Evolutionary conservation across 1,140 invertebrate genomes (phyloP).

Genomic region (Microplitis demolitor): DNA sequence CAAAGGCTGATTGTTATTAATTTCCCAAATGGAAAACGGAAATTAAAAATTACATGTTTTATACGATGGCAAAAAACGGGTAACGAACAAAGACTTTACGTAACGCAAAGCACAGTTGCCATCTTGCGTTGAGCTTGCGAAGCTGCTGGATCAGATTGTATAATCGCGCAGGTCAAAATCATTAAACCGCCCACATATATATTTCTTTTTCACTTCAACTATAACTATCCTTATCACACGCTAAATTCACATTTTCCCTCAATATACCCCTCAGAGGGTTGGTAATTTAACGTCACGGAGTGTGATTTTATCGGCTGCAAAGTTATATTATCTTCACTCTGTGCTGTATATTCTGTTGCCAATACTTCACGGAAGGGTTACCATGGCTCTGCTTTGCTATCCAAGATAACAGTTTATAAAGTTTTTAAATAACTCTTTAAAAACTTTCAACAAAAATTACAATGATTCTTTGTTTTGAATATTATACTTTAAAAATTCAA

Average conservation of each 20-base stretch:
- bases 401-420: neutral
- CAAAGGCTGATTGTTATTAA: no score
- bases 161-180: slow-evolving; percentile 34
- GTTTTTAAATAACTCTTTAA: neutral
- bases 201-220: neutral
- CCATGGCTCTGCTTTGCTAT: slow-evolving; percentile 42
- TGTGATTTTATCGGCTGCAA: slow-evolving; percentile 56
- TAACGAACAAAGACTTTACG: neutral
- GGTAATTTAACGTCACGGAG: slow-evolving; percentile 36
- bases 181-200: slow-evolving; percentile 26
- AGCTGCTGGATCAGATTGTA: slow-evolving; percentile 15
- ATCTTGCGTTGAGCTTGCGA: slow-evolving; percentile 43
- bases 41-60: neutral
- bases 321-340: slow-evolving; percentile 7
- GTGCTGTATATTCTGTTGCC: slow-evolving; percentile 33
- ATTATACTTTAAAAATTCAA: no score
- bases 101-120: slow-evolving; percentile 38
- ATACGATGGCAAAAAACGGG: no score
- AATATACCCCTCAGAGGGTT: slow-evolving; percentile 33
- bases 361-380: slow-evolving; percentile 32
- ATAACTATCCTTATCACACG: slow-evolving; percentile 11
- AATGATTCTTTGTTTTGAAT: neutral
- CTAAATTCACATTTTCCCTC: slow-evolving; percentile 7
- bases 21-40: no score
- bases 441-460: neutral